phyloP scores from a whole-genome alignment of 2,888 invertebrate genomes.

The Asteroscopus sphinx region DNA sequence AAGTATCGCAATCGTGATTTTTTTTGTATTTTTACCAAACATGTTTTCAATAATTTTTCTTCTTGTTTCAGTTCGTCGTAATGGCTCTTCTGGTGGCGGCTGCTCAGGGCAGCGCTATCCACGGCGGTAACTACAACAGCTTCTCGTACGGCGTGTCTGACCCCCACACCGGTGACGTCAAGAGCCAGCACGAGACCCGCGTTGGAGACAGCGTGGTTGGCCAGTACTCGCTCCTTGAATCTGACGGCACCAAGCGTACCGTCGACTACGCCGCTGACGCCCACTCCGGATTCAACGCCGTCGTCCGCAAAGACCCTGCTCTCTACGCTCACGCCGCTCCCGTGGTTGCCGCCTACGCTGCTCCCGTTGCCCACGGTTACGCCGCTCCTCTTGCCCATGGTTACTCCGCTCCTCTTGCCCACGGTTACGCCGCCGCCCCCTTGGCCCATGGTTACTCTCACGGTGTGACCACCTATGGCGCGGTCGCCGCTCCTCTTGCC shows the following conservation, averaged over 20 bases:
- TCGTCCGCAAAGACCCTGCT: constrained; percentile 87
- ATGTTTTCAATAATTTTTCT: neutral
- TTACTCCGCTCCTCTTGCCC: constrained; percentile 47
- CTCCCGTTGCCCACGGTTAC: constrained; percentile 71
- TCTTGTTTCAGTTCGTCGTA: constrained; percentile 80
- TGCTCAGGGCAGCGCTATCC: constrained; percentile 80
- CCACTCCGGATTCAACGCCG: constrained; percentile 89
- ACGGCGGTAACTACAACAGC: constrained; percentile 81
- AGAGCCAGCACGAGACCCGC: constrained; percentile 91
- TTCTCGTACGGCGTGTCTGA: constrained; percentile 86
- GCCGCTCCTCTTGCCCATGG: constrained; percentile 70
- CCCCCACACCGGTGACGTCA: constrained; percentile 86
- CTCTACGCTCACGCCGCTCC: constrained; percentile 68
- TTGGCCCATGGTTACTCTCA: constrained; percentile 47
- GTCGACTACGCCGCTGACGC: constrained; percentile 90
- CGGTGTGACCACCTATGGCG: constrained; percentile 59
- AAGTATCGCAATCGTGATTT: too few relatives aligned
- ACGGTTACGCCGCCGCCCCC: constrained; percentile 56
- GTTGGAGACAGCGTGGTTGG: constrained; percentile 91
- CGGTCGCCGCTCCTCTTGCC: constrained; percentile 59
- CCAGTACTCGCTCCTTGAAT: constrained; percentile 87
- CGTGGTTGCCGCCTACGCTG: constrained; percentile 73
- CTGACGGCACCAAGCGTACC: constrained; percentile 91
- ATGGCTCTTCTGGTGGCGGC: constrained; percentile 84
- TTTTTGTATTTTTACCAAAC: neutral